Conservation (phyloP, 2,113 vertebrate genomes). For the Diadophis punctatus region DNA sequence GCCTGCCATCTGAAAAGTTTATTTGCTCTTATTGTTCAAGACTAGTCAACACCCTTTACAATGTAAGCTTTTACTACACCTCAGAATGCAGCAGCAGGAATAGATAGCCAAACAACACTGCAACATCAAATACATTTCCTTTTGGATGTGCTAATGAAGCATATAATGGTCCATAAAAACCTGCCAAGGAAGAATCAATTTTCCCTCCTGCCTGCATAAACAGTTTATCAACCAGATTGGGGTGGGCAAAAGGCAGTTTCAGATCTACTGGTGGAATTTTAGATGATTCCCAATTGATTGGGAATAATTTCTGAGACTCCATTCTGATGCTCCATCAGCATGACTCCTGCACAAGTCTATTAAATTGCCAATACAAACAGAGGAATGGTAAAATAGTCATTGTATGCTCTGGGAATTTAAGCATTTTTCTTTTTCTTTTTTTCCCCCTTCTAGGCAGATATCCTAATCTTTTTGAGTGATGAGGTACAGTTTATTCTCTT, state of each 20-base stretch:
- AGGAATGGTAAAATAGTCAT: background rate
- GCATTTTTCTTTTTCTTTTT: background rate
- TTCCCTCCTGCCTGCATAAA: background rate
- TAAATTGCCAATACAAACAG: background rate
- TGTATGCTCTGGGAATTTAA: background rate
- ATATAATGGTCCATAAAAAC: background rate
- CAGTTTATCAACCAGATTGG: background rate
- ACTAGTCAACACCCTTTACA: background rate
- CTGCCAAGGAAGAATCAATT: background rate
- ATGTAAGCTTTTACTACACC: background rate
- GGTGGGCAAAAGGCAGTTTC: background rate
- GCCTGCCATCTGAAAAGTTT: background rate
- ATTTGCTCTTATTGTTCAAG: background rate
- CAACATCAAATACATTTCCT: background rate
- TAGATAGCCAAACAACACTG: background rate
- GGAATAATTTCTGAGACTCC: background rate
- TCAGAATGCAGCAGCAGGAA: background rate
- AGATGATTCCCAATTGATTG: background rate
- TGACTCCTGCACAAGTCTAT: background rate
- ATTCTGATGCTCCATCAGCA: background rate
- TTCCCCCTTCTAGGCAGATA: background rate
- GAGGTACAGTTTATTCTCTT: background rate
- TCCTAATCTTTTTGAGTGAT: background rate
- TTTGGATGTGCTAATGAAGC: background rate
- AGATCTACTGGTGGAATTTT: background rate